Evolutionary conservation across 2,113 vertebrate genomes (phyloP).

Genomic region (Alligator mississippiensis): DNA sequence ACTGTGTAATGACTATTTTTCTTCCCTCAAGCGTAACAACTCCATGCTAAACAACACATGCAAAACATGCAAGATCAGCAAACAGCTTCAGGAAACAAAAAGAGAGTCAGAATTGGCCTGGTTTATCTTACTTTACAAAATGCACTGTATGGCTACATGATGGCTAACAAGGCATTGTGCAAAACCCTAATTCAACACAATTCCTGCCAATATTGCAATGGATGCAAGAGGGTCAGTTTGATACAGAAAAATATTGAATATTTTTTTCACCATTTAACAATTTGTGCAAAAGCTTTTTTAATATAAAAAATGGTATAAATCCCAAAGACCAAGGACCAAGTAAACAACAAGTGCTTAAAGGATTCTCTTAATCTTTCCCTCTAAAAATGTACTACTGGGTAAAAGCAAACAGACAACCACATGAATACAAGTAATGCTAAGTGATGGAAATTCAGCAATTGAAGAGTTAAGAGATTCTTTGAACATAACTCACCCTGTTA

Average conservation of each 20-base stretch:
- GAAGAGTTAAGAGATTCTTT: conserved; percentile 59
- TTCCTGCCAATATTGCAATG: not conserved
- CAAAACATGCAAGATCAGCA: conserved; percentile 40
- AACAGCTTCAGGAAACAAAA: not conserved
- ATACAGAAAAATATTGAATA: not conserved
- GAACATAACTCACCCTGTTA: conserved; percentile 64
- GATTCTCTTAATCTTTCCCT: not conserved
- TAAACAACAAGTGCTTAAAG: not conserved
- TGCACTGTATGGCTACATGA: not conserved
- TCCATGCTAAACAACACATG: not conserved
- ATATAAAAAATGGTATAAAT: not conserved
- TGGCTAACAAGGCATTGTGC: accelerated
- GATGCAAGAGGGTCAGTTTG: not conserved
- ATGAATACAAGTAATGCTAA: not conserved
- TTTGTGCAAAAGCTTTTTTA: not conserved
- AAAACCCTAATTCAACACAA: not conserved
- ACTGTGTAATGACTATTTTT: not conserved
- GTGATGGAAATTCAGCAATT: not conserved
- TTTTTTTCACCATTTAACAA: not conserved
- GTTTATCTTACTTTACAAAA: not conserved
- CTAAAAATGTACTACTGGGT: not conserved
- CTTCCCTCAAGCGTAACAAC: conserved; percentile 2
- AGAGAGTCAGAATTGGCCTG: not conserved
- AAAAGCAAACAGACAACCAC: not conserved
- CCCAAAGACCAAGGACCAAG: not conserved